Conservation (phyloP, 2,888 invertebrate genomes). For the Leptarthrus brevirostris region DNA sequence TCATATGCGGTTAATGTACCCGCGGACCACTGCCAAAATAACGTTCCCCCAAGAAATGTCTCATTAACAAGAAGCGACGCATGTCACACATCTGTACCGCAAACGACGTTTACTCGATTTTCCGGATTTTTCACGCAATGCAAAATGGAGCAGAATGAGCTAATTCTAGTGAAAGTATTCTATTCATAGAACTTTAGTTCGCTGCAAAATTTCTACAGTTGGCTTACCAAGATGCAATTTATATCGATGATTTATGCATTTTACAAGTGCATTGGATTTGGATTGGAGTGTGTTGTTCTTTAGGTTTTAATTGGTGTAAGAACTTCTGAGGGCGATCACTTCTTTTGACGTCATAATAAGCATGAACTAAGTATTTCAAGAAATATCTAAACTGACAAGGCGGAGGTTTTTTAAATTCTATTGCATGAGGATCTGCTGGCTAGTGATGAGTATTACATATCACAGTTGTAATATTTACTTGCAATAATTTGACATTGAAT, state of each 20-base stretch:
- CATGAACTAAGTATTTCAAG: too few species aligned
- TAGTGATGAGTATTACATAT: too few species aligned
- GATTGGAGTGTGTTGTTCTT: not conserved
- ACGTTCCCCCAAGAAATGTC: conserved; percentile 32
- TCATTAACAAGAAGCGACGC: conserved; percentile 23
- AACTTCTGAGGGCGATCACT: too few species aligned
- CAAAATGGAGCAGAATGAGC: conserved; percentile 51
- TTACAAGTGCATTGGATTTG: not conserved
- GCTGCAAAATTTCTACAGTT: conserved; percentile 25
- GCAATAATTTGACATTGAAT: too few species aligned
- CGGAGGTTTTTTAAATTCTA: too few species aligned
- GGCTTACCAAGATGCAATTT: conserved; percentile 9
- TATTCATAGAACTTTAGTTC: conserved; percentile 48
- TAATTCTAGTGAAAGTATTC: conserved; percentile 53
- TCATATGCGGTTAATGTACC: conserved; percentile 24
- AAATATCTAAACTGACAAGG: too few species aligned
- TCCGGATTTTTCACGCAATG: conserved; percentile 31
- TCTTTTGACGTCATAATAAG: too few species aligned
- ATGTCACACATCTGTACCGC: conserved; percentile 19
- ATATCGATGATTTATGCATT: conserved; percentile 12
- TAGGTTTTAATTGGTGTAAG: too few species aligned
- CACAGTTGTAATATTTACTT: too few species aligned
- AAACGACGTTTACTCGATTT: not conserved
- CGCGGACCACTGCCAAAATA: conserved; percentile 8
- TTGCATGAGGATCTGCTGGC: too few species aligned